A percentile compares a stretch with the other conserved stretches of the same genome.
Evolutionary conservation across 2,113 vertebrate genomes (phyloP).

Genomic region (Lepus timidus): DNA sequence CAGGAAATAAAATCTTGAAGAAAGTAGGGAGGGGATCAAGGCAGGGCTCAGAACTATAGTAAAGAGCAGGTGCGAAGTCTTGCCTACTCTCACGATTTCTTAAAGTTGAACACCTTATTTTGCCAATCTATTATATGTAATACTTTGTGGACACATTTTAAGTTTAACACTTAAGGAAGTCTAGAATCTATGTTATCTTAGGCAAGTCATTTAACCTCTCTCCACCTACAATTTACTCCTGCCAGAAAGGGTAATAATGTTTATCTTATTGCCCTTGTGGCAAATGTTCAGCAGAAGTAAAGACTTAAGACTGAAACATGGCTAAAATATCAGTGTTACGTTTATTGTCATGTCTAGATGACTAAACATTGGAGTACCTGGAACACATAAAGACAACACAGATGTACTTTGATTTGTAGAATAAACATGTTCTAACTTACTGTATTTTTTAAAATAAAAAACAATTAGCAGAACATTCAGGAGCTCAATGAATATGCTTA

Average conservation of each 20-base stretch:
- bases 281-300: conserved; percentile 41
- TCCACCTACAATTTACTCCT: background rate
- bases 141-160: background rate
- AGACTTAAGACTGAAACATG: background rate
- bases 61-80: background rate
- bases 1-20: background rate
- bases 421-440: background rate
- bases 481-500: background rate
- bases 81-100: background rate
- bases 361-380: background rate
- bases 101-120: background rate
- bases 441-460: background rate
- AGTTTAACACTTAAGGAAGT: background rate
- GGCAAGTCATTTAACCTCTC: background rate
- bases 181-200: background rate
- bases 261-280: background rate
- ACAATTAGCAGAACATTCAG: background rate
- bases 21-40: background rate
- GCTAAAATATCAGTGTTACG: background rate
- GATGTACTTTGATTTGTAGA: background rate
- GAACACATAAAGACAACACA: background rate
- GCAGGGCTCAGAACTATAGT: too few relatives aligned
- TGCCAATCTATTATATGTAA: background rate
- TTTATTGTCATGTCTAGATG: background rate
- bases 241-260: background rate